Evolutionary conservation across 2,797 vertebrate species (phyloP).

Genomic region (Pelochelys cantorii): DNA sequence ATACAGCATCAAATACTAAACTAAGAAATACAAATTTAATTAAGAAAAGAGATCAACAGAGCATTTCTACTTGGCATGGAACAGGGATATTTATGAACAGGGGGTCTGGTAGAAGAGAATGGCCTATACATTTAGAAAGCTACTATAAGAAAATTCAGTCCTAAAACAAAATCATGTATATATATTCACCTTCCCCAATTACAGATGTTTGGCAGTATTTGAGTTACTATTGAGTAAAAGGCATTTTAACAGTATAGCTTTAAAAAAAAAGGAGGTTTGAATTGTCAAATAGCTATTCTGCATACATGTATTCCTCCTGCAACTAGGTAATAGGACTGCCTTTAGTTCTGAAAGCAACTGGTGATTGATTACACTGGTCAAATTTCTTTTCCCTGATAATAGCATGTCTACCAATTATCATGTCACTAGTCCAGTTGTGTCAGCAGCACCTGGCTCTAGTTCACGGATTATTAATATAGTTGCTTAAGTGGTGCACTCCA

Average conservation of each 20-base stretch:
- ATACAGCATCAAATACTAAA: background rate
- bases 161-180: background rate
- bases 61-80: background rate
- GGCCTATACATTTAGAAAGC: background rate
- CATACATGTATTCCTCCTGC: background rate
- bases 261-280: background rate
- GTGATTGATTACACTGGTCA: background rate
- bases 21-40: background rate
- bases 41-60: background rate
- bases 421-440: background rate
- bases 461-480: conserved; percentile 26
- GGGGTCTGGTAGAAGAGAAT: background rate
- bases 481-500: conserved; percentile 52
- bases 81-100: rapidly evolving
- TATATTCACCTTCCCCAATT: background rate
- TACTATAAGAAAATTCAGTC: background rate
- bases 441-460: background rate
- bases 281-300: background rate
- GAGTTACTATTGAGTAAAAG: background rate
- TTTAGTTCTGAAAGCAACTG: background rate
- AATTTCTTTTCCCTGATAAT: background rate
- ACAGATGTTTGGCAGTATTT: background rate
- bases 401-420: background rate
- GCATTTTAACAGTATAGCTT: background rate
- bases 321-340: background rate